Percentiles rank a stretch among this genome's conserved stretches.
Evolutionary conservation across 1,140 invertebrate genomes (phyloP).

Genomic region (Drosophila kanapiae): DNA sequence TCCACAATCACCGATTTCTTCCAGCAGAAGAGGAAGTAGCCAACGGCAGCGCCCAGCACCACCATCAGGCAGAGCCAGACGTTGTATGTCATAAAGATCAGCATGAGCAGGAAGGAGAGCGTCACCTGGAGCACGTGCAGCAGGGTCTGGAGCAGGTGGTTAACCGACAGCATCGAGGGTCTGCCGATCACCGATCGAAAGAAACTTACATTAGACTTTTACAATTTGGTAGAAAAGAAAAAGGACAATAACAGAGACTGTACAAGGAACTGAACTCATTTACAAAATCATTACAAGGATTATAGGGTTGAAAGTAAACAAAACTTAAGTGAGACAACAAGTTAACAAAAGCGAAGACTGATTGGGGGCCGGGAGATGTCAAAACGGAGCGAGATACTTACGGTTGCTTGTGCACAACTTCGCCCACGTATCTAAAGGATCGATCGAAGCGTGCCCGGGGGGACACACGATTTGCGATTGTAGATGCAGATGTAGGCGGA

Average conservation of each 20-base stretch:
- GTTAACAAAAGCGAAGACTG: constrained; percentile 15
- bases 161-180: constrained; percentile 91
- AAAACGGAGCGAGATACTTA: constrained; percentile 86
- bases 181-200: constrained; percentile 83
- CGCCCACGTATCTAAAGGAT: constrained; percentile 86
- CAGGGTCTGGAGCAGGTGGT: constrained; percentile 94
- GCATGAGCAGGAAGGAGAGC: constrained; percentile 97
- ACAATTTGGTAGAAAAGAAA: not conserved
- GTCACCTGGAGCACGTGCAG: constrained; percentile 96
- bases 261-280: constrained; percentile 10
- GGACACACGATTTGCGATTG: constrained; percentile 35
- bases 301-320: not conserved
- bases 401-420: constrained; percentile 91
- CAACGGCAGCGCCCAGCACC: constrained; percentile 94
- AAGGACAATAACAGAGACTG: constrained; percentile 9
- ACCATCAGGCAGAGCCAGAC: constrained; percentile 96
- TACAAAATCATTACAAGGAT: constrained; percentile 2
- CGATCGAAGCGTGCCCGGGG: constrained; percentile 52
- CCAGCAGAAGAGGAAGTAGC: constrained; percentile 98
- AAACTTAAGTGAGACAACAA: constrained; percentile 23
- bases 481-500: constrained; percentile 51
- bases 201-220: not conserved
- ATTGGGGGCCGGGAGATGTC: not conserved
- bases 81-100: constrained; percentile 99
- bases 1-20: constrained; percentile 95